Base-by-base conservation (phyloP, 2,113 vertebrate species). In the Colistium nudipinnis region DNA sequence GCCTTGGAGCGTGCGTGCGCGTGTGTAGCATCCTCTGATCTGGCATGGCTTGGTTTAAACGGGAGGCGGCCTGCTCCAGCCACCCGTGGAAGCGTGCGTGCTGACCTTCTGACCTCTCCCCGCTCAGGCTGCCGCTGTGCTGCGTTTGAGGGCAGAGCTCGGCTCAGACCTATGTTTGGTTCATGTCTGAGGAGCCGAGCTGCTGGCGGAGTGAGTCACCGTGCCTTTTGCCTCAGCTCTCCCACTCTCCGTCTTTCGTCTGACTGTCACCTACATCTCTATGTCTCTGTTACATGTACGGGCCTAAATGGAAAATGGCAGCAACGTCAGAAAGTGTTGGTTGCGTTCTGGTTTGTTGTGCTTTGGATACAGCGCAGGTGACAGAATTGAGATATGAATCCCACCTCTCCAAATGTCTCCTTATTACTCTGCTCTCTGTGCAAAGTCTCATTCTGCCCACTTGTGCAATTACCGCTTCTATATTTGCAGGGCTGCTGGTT, bases 171-270 rank as follows among this genome's bases (percentile, higher is more conserved):
- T 55, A 79, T 65, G 87, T 80, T 76, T 84, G 68, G 87, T 75
- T 65, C 77, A 78, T 39, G 73, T 86, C 74, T 86, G 79, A 88
- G 71, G 75, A 80, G 68, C 80, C 19, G 20, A 24, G 45, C 20
- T 47, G 45, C 20, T 47, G 45, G 5, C 14, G 57, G 76, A 84
- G 78, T 91, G 89, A 89, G 54, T 91, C 89, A 89, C 76, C 7
- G 57, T 44, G 68, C 74, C 75, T 86, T 74, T 8, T 77, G 79
- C 72, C 80, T 79, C 77, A 61, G 75, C 77, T 81, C 86, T 82
- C 87, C 83, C 87, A 81, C 89, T 77, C 83, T 81, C 84, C 78
- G 43, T 78, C 74, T 87, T 77, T 79, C 39, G 53, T 86, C 76
- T 83, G 79, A 72, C 68, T 85, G 76, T 55, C 56, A 66, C 67